Evolutionary conservation across 2,888 invertebrate genomes (phyloP).

Genomic region (Nemurella pictetii): DNA sequence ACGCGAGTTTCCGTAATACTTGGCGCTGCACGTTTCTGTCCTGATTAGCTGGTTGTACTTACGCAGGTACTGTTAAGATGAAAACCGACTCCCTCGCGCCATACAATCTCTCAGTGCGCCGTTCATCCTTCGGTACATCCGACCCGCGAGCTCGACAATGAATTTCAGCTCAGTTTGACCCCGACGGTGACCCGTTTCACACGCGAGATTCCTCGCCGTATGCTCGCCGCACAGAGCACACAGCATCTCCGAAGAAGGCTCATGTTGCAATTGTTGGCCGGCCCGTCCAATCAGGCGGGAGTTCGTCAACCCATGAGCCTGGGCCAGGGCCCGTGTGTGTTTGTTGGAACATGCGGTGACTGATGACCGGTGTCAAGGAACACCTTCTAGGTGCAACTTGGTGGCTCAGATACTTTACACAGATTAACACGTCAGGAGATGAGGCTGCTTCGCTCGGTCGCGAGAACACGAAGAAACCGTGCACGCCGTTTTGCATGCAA

Average conservation of each 20-base stretch:
- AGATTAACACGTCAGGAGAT: not conserved
- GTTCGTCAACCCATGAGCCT: conserved; percentile 12
- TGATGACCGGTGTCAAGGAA: not conserved
- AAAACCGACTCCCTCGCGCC: not conserved
- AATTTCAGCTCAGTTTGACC: not conserved
- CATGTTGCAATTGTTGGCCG: not conserved
- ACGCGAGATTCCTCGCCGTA: not conserved
- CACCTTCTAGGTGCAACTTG: conserved; percentile 2
- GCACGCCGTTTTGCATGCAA: too few species aligned
- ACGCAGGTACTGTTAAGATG: too few species aligned
- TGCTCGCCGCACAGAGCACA: not conserved
- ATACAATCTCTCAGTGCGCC: not conserved
- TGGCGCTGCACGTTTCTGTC: not conserved
- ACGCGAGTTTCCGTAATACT: not conserved
- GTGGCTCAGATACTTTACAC: not conserved
- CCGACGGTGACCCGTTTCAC: not conserved
- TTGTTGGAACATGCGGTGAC: not conserved
- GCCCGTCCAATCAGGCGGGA: not conserved
- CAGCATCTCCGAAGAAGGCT: not conserved
- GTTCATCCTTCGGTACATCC: not conserved
- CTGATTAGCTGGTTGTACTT: not conserved
- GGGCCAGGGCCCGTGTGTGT: not conserved
- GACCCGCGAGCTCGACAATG: not conserved
- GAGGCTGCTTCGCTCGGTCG: too few species aligned
- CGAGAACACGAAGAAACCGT: too few species aligned